Conservation (phyloP, 2,113 vertebrate species). For the Siniperca chuatsi region DNA sequence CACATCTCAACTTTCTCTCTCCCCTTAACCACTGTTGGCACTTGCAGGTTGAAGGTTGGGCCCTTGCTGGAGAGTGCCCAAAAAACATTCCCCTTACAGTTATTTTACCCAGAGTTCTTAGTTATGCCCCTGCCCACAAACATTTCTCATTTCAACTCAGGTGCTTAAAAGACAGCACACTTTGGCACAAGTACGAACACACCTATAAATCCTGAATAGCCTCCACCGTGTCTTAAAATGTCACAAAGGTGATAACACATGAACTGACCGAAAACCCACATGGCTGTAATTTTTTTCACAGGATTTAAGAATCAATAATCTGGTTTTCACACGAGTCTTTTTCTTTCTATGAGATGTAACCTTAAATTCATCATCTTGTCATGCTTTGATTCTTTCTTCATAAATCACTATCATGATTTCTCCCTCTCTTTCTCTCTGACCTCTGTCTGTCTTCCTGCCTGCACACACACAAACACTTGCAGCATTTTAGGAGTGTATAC, state of each 20-base stretch:
- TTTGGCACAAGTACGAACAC: neutral
- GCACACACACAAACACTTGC: slow-evolving; percentile 1
- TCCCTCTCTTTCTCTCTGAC: neutral
- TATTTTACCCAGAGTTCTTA: neutral
- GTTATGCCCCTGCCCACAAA: neutral
- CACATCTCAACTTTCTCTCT: no score
- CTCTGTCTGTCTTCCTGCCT: neutral
- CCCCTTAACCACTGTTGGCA: no score
- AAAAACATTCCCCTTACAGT: no score
- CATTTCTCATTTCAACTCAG: neutral
- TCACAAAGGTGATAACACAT: slow-evolving; percentile 15
- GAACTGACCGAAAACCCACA: neutral
- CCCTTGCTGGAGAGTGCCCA: no score
- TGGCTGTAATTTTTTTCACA: neutral
- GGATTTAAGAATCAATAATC: neutral
- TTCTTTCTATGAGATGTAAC: neutral
- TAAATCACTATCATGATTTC: slow-evolving; percentile 3
- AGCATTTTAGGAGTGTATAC: neutral
- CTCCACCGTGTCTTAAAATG: neutral
- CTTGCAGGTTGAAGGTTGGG: no score
- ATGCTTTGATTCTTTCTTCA: slow-evolving; percentile 1
- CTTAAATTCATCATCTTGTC: slow-evolving; percentile 29
- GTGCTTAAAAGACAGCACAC: neutral
- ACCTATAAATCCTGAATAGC: neutral
- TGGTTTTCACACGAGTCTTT: slow-evolving; percentile 13